phyloP scores from a whole-genome alignment of 2,888 invertebrate genomes.

The Anaspis maculata region DNA sequence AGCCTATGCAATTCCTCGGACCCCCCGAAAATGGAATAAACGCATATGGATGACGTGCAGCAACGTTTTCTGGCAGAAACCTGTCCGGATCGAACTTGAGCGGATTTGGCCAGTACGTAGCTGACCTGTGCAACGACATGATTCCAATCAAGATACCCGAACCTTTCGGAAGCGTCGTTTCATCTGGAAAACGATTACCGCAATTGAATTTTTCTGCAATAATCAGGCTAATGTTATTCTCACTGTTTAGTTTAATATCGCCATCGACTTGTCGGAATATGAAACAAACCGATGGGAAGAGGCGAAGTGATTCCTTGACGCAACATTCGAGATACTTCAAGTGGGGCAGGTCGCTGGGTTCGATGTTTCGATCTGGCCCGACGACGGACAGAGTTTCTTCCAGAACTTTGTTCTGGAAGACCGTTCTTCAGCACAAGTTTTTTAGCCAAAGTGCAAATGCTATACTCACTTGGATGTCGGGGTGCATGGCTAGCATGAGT shows the following conservation, averaged over 20 bases:
- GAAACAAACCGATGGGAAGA: no score
- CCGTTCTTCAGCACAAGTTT: no score
- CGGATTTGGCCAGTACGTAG: constrained; percentile 21
- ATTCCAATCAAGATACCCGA: not conserved
- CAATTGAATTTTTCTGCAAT: no score
- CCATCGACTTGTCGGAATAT: no score
- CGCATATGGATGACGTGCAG: constrained; percentile 25
- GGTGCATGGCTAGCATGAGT: no score
- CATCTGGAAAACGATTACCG: no score
- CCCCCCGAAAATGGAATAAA: constrained; percentile 23
- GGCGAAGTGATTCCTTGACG: not conserved
- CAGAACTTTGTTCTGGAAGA: not conserved
- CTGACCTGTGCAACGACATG: constrained; percentile 19
- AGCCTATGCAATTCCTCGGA: constrained; percentile 13
- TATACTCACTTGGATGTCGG: no score
- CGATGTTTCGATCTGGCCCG: not conserved
- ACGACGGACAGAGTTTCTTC: not conserved
- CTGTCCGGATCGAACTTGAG: constrained; percentile 20
- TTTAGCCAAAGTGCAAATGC: no score
- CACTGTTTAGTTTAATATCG: no score
- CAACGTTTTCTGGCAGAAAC: constrained; percentile 23
- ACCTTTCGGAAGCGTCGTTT: not conserved
- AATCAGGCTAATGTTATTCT: no score
- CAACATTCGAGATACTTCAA: not conserved
- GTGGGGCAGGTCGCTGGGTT: not conserved